Evolutionary conservation across 2,797 vertebrate species (phyloP).

Genomic region (Schizopygopsis pylzovi): DNA sequence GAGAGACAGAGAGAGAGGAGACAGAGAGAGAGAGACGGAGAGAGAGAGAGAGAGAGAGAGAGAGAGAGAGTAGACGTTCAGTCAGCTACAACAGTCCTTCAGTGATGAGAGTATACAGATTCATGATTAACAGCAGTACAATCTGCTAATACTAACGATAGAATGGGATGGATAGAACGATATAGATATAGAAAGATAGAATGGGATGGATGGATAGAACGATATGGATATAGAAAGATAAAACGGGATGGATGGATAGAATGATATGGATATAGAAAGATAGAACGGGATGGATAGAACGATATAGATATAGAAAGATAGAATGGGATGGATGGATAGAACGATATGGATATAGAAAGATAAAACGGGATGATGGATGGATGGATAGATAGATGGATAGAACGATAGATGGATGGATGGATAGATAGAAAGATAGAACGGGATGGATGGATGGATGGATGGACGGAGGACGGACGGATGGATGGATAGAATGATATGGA

Average conservation of each 20-base stretch:
- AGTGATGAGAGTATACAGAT: background rate
- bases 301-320: background rate
- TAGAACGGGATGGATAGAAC: background rate
- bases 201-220: background rate
- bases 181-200: background rate
- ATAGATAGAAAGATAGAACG: background rate
- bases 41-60: background rate
- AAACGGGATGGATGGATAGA: background rate
- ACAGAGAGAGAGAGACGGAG: background rate
- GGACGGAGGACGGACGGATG: background rate
- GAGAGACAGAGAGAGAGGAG: background rate
- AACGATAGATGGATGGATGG: background rate
- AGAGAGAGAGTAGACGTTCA: background rate
- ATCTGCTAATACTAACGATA: background rate
- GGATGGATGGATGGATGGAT: background rate
- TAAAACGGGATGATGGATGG: background rate
- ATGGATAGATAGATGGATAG: background rate
- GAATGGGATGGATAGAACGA: background rate
- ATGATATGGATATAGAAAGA: background rate
- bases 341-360: background rate
- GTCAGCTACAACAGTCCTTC: background rate
- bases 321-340: background rate
- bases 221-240: background rate
- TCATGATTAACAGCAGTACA: slow-evolving; percentile 12
- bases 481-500: no score